Base-by-base conservation (phyloP, 2,113 vertebrate species). In the Fulmarus glacialis region DNA sequence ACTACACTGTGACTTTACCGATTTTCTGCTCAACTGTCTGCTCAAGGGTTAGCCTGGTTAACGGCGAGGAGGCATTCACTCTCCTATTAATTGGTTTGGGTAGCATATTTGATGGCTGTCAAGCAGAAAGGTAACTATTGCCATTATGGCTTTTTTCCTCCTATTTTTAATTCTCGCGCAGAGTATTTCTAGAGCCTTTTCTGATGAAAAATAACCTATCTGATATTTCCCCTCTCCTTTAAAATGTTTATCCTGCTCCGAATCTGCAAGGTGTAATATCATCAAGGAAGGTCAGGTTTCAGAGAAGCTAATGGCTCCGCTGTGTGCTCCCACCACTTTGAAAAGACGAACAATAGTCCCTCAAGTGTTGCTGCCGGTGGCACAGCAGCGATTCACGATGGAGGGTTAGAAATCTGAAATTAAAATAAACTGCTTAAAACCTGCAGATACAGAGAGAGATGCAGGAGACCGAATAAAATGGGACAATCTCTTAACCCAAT, bases 361-460 rank as follows among this genome's bases (percentile, higher is more conserved):
- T 94, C 80, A 87, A 93, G 93, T 89, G 94, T 45, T 78, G 77
- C 96, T 93, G 79, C 71, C 3, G 21, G 85, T 78, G 90, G 91
- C 88, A 79, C 79, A 72, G 87, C 94, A 63, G 95, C 70, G 36
- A 92, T 87, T 80, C 78, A 80, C 20, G 8, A 64, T 0, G 5
- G 79, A 90, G 77, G 62, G 75, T 45, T 82, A 82, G 88, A 92
- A 94, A 97, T 93, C 90, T 96, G 94, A 97, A 91, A 96, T 97
- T 96, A 95, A 97, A 97, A 96, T 94, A 96, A 94, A 97, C 82
- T 75, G 87, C 89, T 94, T 87, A 92, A 85, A 95, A 95, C 78
- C 78, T 59, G 81, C 85, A 77, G 89, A 66, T 17, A 87, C 27
- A 70, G 82, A 53, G 59, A 80, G 79, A 83, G 63, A 87, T 70